Evolutionary conservation across 2,113 vertebrate species (phyloP).

Genomic region (Phocoena phocoena): DNA sequence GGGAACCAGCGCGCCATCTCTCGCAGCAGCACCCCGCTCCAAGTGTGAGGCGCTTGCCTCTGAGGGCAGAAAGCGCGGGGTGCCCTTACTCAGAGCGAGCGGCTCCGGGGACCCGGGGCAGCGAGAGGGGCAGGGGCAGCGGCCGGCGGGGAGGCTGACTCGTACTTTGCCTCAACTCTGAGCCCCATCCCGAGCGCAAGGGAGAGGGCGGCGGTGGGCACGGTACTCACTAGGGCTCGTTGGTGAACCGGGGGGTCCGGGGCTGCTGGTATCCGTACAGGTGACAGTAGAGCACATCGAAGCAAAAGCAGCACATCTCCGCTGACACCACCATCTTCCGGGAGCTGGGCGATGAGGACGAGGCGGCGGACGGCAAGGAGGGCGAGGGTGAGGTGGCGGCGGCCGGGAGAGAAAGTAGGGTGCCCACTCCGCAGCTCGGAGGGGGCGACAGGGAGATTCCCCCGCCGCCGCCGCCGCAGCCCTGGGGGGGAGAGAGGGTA

Average conservation of each 20-base stretch:
- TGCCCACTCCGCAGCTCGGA: constrained; percentile 78
- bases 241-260: constrained; percentile 98
- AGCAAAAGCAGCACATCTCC: constrained; percentile 99
- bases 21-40: constrained; percentile 18
- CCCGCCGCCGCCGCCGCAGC: constrained; percentile 76
- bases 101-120: neutral
- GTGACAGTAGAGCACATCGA: constrained; percentile 99
- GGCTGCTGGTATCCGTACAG: constrained; percentile 98
- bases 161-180: constrained; percentile 71
- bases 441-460: constrained; percentile 74
- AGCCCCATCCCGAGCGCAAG: constrained; percentile 48
- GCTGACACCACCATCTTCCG: constrained; percentile 98
- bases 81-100: neutral
- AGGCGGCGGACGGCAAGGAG: constrained; percentile 81
- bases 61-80: constrained; percentile 20
- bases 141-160: constrained; percentile 48
- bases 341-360: constrained; percentile 86
- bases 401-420: constrained; percentile 76
- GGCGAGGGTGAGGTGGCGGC: constrained; percentile 87
- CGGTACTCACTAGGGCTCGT: constrained; percentile 97
- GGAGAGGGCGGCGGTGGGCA: constrained; percentile 49
- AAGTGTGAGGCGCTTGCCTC: neutral
- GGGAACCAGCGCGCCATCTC: neutral
- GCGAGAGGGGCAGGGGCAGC: constrained; percentile 43
- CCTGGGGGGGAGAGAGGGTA: constrained; percentile 75